Evolutionary conservation across 2,113 vertebrate genomes (phyloP), one percentile per base, ranked within the genome.

Genomic region (Nanorana parkeri): DNA sequence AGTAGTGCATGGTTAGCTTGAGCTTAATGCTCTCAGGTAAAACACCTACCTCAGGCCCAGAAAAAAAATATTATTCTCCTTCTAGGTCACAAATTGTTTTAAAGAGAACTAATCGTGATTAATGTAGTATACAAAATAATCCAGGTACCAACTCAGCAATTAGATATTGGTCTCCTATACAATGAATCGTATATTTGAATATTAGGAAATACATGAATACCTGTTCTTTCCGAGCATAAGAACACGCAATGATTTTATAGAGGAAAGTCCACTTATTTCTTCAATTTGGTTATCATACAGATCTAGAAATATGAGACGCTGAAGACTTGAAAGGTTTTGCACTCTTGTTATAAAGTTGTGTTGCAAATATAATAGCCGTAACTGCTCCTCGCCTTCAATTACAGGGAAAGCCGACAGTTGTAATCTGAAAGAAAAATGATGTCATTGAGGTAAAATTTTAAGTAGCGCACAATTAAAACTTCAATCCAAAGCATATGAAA

Each of bases 191-290:
- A 54, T 0, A 61, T 1, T 47, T 16, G 2, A 29, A 77, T 11
- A 47, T 23, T 47, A 17, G 32, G 10, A 51, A 47, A 20, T 63
- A 51, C 28, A 71, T 5, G 10, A 54, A 15, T 87, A 99, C 97
- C 96, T 96, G 95, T 99, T 99, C 76, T 95, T 98, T 68, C 96
- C 97, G 85, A 99, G 86, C 72, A 96, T 88, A 47, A 99, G 97
- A 36, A 97, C 95, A 73, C 93, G 93, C 0, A 99, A 93, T 1
- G 92, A 95, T 85, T 78, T 88, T 5, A 99, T 89, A 56, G 92
- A 88, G 51, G 96, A 95, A 84, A 99, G 90, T 7, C 96, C 96
- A 20, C 90, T 94, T 90, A 99, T 97, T 86, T 99, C 96, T 84
- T 92, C 92, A 85, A 99, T 92, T 65, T 93, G 92, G 85, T 99